A percentile compares a stretch with the other conserved stretches of the same genome.
Conservation (phyloP, 2,888 invertebrate genomes). For the Drosophila trichaetosa region DNA sequence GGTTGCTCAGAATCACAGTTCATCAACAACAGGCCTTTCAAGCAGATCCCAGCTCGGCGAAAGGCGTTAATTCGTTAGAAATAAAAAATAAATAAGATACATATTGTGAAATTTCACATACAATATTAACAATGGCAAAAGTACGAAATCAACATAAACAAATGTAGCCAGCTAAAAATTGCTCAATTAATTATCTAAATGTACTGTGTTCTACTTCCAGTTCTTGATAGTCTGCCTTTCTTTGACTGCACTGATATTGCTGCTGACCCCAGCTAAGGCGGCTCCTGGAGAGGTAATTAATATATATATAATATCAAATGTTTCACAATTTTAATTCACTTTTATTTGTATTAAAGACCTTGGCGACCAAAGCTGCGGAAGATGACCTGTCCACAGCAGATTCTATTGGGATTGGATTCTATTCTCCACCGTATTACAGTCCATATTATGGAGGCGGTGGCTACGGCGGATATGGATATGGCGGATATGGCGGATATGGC, state of each 20-base stretch:
- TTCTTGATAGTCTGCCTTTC: slow-evolving; percentile 31
- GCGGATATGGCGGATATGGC: slow-evolving; percentile 61
- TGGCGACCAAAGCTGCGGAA: slow-evolving; percentile 16
- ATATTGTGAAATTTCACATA: slow-evolving; percentile 58
- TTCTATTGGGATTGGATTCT: slow-evolving; percentile 63
- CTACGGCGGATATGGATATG: slow-evolving; percentile 59
- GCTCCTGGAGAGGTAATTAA: slow-evolving; percentile 60
- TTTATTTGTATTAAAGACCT: slow-evolving; percentile 10
- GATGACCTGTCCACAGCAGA: slow-evolving; percentile 69
- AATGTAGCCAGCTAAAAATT: neutral
- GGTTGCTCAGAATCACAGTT: slow-evolving; percentile 54
- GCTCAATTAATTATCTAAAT: slow-evolving; percentile 14
- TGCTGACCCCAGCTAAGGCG: slow-evolving; percentile 20
- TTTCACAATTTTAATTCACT: neutral
- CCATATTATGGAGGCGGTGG: slow-evolving; percentile 60
- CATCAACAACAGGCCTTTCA: slow-evolving; percentile 43
- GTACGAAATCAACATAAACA: slow-evolving; percentile 38
- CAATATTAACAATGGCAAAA: slow-evolving; percentile 62
- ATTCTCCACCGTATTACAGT: slow-evolving; percentile 58
- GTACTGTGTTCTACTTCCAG: slow-evolving; percentile 47
- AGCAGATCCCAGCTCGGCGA: slow-evolving; percentile 39
- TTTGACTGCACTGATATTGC: slow-evolving; percentile 34
- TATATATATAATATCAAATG: neutral
- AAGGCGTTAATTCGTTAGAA: slow-evolving; percentile 68
- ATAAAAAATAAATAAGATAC: slow-evolving; percentile 8